Evolutionary conservation across 2,113 vertebrate species (phyloP).

Genomic region (Elaphurus davidianus): DNA sequence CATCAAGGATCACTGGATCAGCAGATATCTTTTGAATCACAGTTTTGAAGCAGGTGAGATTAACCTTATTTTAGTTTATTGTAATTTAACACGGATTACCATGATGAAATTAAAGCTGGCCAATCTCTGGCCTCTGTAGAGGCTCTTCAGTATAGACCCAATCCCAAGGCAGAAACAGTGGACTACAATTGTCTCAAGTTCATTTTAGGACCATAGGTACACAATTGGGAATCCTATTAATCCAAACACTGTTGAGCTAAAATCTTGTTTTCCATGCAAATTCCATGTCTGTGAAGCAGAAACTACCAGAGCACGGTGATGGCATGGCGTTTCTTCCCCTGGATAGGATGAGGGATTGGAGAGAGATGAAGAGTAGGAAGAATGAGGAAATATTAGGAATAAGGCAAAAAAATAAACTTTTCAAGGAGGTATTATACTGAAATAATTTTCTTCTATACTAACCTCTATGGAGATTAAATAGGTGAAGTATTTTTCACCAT

Average conservation of each 20-base stretch:
- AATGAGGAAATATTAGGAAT: neutral
- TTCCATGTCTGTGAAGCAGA: neutral
- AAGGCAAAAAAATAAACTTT: neutral
- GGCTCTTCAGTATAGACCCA: neutral
- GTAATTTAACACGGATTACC: neutral
- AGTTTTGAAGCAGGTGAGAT: neutral
- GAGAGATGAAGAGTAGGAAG: neutral
- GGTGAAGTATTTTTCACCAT: neutral
- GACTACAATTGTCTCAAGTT: neutral
- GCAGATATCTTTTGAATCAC: neutral
- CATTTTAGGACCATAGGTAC: neutral
- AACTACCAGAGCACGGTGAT: neutral
- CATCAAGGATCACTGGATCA: neutral
- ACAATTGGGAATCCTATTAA: neutral
- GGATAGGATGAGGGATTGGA: neutral
- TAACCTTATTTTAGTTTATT: neutral
- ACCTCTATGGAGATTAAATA: neutral
- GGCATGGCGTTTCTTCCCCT: neutral
- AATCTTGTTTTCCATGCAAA: neutral
- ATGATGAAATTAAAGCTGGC: neutral
- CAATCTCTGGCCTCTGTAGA: neutral
- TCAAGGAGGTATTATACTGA: neutral
- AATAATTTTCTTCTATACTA: neutral
- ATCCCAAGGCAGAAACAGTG: neutral
- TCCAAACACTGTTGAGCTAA: neutral